Conservation (phyloP, 2,888 invertebrate species). For the Selenia dentaria region DNA sequence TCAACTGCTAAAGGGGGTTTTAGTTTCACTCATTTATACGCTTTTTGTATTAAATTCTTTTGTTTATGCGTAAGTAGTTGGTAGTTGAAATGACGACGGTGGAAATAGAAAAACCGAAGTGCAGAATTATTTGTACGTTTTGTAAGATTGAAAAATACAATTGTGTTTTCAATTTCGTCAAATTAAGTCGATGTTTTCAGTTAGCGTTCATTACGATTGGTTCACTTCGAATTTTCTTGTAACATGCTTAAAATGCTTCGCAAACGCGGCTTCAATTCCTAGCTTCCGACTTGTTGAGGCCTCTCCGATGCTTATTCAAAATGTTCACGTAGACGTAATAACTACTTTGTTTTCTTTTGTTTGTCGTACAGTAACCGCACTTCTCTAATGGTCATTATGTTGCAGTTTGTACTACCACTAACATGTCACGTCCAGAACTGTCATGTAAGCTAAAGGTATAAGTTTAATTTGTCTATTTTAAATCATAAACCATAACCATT, state of each 20-base stretch:
- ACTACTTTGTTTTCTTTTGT: conserved; percentile 81
- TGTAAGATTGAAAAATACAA: not conserved
- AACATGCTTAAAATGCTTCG: conserved; percentile 76
- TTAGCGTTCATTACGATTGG: not conserved
- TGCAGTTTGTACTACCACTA: conserved; percentile 85
- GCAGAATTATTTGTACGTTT: conserved; percentile 15
- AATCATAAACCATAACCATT: conserved; percentile 65
- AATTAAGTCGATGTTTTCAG: not conserved
- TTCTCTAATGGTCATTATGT: conserved; percentile 84
- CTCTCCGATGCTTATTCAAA: conserved; percentile 79
- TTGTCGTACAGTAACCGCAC: conserved; percentile 84
- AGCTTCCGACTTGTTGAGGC: conserved; percentile 78
- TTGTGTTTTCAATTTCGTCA: not conserved
- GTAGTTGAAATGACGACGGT: conserved; percentile 79
- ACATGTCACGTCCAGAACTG: conserved; percentile 85
- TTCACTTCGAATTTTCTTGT: conserved; percentile 68
- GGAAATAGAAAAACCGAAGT: conserved; percentile 71
- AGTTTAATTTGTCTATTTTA: conserved; percentile 81
- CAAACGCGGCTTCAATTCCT: conserved; percentile 79
- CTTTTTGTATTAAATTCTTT: conserved; percentile 57
- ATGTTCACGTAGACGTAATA: conserved; percentile 82
- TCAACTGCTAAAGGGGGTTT: conserved; percentile 78
- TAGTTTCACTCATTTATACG: conserved; percentile 60
- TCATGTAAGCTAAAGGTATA: conserved; percentile 85
- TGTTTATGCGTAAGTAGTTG: conserved; percentile 69